A percentile compares a stretch with the other conserved stretches of the same genome.
Conservation (phyloP, 2,797 vertebrate genomes). For the Platalea minor region DNA sequence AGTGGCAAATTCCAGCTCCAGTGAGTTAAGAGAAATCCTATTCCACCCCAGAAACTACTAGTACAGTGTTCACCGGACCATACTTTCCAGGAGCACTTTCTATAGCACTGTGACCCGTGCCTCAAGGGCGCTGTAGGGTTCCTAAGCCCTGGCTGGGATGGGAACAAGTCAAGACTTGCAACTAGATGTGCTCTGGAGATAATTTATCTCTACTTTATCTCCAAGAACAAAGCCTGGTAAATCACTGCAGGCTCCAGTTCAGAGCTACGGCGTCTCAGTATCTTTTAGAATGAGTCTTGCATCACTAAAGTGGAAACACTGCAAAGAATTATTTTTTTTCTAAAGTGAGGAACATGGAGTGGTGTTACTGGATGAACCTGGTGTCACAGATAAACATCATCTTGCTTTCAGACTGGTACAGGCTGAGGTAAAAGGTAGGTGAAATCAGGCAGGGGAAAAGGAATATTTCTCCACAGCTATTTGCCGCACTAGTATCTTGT, state of each 20-base stretch:
- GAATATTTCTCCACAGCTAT: not conserved
- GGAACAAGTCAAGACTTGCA: not conserved
- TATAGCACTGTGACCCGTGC: not conserved
- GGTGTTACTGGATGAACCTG: not conserved
- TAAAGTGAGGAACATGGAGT: not conserved
- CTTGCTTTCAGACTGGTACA: not conserved
- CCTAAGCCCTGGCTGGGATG: not conserved
- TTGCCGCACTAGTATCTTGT: not conserved
- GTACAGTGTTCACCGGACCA: not conserved
- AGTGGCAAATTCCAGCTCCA: not conserved
- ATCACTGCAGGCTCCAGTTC: not conserved
- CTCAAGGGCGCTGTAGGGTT: not conserved
- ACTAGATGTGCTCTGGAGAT: not conserved
- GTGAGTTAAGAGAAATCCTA: not conserved
- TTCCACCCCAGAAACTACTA: not conserved
- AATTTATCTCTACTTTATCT: not conserved
- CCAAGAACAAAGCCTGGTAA: not conserved
- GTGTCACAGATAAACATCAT: not conserved
- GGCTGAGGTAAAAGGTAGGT: not conserved
- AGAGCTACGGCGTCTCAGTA: not conserved
- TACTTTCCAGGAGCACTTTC: not conserved
- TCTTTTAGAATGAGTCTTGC: not conserved
- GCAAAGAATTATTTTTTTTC: not conserved
- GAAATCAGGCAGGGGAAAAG: not conserved
- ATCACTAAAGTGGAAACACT: not conserved